These are phyloP conservation scores for Trachelus troglodyta DNA, from an alignment of 2,888 invertebrate genomes.

Conservation along the genomic window DNA sequence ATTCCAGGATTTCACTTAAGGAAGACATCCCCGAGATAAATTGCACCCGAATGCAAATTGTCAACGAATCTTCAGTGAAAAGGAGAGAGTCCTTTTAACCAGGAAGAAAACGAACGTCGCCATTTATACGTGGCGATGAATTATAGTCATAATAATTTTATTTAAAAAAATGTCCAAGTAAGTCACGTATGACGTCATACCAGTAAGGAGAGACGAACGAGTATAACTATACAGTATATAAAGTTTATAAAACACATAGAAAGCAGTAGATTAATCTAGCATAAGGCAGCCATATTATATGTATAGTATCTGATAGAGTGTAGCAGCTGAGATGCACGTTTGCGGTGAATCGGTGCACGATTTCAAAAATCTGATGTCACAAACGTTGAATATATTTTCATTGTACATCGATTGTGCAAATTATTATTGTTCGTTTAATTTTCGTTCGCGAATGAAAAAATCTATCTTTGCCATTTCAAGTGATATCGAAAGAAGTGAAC, in stretches of 20 bases:
- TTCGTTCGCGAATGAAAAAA: no score
- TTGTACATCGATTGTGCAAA: no score
- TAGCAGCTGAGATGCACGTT: no score
- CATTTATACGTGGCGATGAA: neutral
- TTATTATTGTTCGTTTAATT: no score
- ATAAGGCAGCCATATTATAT: neutral
- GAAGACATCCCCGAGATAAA: conserved; percentile 44
- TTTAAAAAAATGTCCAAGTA: neutral
- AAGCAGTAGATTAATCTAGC: neutral
- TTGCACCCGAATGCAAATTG: conserved; percentile 48
- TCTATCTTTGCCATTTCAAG: no score
- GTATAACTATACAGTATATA: no score
- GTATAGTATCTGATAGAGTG: no score
- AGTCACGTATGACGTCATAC: neutral
- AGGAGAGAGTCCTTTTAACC: neutral
- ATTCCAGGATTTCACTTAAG: conserved; percentile 46
- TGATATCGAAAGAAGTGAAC: no score
- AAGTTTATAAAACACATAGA: neutral
- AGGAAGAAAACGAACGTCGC: neutral
- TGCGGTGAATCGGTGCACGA: no score
- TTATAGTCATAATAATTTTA: neutral
- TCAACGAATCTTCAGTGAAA: conserved; percentile 37
- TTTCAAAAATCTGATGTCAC: no score
- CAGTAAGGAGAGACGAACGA: neutral
- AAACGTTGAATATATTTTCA: no score